These are phyloP conservation scores for Clistopyga incitator DNA, from an alignment of 2,888 invertebrate genomes.

Conservation along the genomic window DNA sequence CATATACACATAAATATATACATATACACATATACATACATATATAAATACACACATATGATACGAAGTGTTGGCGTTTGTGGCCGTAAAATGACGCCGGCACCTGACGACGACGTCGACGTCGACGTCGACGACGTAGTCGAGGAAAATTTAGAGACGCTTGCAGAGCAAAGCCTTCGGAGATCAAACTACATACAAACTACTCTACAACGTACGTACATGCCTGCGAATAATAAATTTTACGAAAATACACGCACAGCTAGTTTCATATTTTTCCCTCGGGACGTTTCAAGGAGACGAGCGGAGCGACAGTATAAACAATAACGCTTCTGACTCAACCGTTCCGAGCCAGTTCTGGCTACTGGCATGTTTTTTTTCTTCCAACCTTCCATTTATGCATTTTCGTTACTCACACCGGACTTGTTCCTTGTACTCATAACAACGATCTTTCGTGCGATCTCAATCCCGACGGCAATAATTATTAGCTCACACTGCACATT, in stretches of 20 bases:
- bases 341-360: neutral
- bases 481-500: neutral
- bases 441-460: neutral
- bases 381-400: neutral
- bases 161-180: constrained; percentile 49
- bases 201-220: neutral
- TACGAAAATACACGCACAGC: neutral
- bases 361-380: neutral
- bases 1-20: neutral
- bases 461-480: neutral
- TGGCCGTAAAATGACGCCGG: constrained; percentile 56
- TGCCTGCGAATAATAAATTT: neutral
- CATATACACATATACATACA: neutral
- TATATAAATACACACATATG: constrained; percentile 9
- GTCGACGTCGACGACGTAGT: constrained; percentile 37
- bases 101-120: constrained; percentile 38
- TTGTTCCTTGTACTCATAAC: neutral
- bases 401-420: neutral
- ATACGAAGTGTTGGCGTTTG: constrained; percentile 40
- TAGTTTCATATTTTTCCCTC: neutral
- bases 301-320: neutral
- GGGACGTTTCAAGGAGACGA: neutral
- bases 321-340: neutral
- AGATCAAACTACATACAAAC: constrained; percentile 30
- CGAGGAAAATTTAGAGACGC: constrained; percentile 24